Conservation (phyloP, 1,140 invertebrate species). For the Asobara japonica region DNA sequence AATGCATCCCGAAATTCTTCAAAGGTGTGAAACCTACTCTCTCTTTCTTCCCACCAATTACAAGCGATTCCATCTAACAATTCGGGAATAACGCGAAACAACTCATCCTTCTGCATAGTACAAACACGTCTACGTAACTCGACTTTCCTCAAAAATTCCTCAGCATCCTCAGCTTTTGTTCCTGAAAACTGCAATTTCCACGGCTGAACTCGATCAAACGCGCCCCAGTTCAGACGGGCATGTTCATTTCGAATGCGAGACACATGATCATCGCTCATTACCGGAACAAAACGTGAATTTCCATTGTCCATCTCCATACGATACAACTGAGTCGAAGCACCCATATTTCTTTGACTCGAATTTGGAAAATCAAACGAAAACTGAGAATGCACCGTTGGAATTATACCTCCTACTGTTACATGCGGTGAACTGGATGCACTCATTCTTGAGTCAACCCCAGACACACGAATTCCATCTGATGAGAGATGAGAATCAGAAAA, state of each 20-base stretch:
- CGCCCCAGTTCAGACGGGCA: neutral
- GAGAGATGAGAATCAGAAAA: too few relatives aligned
- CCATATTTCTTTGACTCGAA: too few relatives aligned
- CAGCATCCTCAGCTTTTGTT: neutral
- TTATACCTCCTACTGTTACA: too few relatives aligned
- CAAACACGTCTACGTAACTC: neutral
- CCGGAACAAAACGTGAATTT: too few relatives aligned
- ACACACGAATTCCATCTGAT: too few relatives aligned
- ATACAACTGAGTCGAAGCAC: too few relatives aligned
- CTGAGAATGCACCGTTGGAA: too few relatives aligned
- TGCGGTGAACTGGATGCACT: too few relatives aligned
- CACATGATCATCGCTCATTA: neutral
- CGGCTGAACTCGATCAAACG: neutral
- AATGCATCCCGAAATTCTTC: neutral
- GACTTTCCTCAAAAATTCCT: neutral
- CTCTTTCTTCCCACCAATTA: neutral
- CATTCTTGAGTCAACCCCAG: too few relatives aligned
- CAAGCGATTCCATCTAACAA: neutral
- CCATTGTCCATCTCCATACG: too few relatives aligned
- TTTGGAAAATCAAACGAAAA: too few relatives aligned
- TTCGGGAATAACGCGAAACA: neutral
- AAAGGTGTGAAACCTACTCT: neutral
- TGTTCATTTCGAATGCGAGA: neutral
- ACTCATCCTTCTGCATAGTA: neutral
- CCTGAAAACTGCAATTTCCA: neutral